Evolutionary conservation across 2,113 vertebrate genomes (phyloP).

Genomic region (Sialia sialis): DNA sequence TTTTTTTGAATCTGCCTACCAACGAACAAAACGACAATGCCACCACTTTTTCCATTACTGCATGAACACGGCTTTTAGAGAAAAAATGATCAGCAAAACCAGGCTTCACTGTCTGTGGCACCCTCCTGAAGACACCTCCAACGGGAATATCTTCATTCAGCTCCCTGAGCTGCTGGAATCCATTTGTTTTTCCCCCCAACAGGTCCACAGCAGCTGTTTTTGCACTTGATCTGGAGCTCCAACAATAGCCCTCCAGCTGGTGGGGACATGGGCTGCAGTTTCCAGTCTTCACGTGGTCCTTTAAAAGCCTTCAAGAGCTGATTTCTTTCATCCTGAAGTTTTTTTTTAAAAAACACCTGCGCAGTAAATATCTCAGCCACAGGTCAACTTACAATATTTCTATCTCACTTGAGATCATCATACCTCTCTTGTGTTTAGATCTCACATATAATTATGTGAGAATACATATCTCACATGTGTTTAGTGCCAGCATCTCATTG

Average conservation of each 20-base stretch:
- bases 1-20: background rate
- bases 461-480: background rate
- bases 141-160: background rate
- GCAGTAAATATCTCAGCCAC: background rate
- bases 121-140: background rate
- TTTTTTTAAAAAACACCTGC: background rate
- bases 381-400: background rate
- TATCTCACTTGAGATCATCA: background rate
- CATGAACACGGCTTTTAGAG: background rate
- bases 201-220: background rate
- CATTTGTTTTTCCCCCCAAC: background rate
- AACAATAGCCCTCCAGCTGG: background rate
- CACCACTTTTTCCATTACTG: background rate
- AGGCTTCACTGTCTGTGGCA: background rate
- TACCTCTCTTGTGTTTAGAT: background rate
- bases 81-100: background rate
- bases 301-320: background rate
- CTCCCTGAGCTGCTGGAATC: background rate
- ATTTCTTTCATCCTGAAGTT: background rate
- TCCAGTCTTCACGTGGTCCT: background rate
- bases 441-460: too few relatives aligned
- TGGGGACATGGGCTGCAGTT: background rate
- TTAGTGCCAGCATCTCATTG: background rate
- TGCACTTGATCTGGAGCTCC: background rate
- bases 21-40: fast-evolving